Evolutionary conservation across 2,888 invertebrate species (phyloP), one percentile per base, ranked within the genome.

Genomic region (Apoda limacodes): DNA sequence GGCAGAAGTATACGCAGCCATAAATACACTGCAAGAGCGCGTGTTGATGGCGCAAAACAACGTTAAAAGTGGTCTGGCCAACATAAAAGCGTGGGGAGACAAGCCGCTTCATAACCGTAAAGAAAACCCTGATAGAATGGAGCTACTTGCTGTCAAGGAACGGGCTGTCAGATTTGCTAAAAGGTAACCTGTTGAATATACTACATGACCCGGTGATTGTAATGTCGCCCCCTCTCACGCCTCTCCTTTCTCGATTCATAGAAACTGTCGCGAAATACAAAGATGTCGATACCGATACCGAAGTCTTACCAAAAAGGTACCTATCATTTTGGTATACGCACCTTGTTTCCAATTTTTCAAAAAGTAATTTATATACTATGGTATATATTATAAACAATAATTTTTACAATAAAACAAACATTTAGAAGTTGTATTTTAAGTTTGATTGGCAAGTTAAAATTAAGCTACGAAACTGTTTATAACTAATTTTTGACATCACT

Each of bases 51-150:
- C 89, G 0, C 90, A 92, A 53, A 71, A 71, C 4, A 90, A 92
- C 52, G 68, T 91, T 19, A 70, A 74, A 12, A 62, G 67, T 1
- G 83, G 90, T 0, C 58, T 84, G 2, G 54, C 63, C 0, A 81
- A 82, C 28, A 85, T 91, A 13, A 80, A 83, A 1, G 69, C 75
- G 0, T 95, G 95, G 94, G 88, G 88, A 1, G 83, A 85, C 39
- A 52, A 76, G 9, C 92, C 95, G 0, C 67, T 96, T 5, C 91
- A 90, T 55, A 85, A 87, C 51, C 67, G 95, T 12, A 90, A 87
- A 48, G 52, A 52, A 1, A 75, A 75, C 29, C 60, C 59, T 0
- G 74, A 72, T 22, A 75, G 67, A 30, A 32, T 68, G 34, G 76
- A 82, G 43, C 58, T 85, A 25, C 56, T 92, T 1, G 82, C 83